Evolutionary conservation across 2,113 vertebrate genomes (phyloP).

Genomic region (Microcebus murinus): DNA sequence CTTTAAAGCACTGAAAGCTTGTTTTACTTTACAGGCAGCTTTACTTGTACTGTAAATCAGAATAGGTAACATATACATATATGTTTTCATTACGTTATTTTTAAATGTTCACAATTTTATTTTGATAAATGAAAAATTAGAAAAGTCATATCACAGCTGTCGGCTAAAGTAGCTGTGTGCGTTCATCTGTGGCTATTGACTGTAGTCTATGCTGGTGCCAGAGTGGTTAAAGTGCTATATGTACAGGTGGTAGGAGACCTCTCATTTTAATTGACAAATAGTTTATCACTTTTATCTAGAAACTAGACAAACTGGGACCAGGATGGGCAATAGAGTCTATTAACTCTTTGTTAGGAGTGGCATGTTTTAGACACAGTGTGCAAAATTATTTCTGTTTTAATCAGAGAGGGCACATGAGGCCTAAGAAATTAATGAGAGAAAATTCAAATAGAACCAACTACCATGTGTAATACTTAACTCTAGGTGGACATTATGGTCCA

Average conservation of each 20-base stretch:
- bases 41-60: too few relatives aligned
- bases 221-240: not conserved
- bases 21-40: too few relatives aligned
- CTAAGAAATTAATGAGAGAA: constrained; percentile 12
- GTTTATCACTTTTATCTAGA: not conserved
- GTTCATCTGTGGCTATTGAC: too few relatives aligned
- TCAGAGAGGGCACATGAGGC: not conserved
- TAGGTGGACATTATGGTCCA: not conserved
- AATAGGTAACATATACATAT: too few relatives aligned
- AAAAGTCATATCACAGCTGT: too few relatives aligned
- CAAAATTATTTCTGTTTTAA: not conserved
- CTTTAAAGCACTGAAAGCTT: too few relatives aligned
- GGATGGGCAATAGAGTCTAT: not conserved
- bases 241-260: not conserved
- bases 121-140: too few relatives aligned
- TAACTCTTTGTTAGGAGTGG: not conserved
- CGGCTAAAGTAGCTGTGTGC: too few relatives aligned
- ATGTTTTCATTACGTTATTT: too few relatives aligned
- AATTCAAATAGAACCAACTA: not conserved
- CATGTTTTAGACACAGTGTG: constrained; percentile 7
- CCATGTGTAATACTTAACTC: not conserved
- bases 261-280: not conserved
- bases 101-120: too few relatives aligned
- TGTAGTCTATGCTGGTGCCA: too few relatives aligned
- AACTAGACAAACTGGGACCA: not conserved